Evolutionary conservation across 1,140 invertebrate genomes (phyloP).

Genomic region (Tetramorium parvispinum): DNA sequence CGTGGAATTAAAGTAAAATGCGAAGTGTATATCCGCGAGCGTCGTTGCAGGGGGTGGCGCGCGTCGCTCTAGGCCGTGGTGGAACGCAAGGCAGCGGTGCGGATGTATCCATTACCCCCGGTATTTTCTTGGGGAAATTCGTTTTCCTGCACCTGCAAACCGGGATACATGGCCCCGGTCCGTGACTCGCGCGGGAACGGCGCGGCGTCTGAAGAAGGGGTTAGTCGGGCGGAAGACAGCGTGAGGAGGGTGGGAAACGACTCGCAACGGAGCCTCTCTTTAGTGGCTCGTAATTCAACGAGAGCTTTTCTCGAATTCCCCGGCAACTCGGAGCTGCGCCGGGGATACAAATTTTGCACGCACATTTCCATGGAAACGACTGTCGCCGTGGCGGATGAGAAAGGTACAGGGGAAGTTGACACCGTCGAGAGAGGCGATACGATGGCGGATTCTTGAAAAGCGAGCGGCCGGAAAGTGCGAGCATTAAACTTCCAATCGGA

Average conservation of each 20-base stretch:
- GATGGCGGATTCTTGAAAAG: slow-evolving; percentile 10
- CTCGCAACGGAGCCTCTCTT: slow-evolving; percentile 73
- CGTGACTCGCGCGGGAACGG: slow-evolving; percentile 26
- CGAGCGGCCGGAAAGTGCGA: background rate
- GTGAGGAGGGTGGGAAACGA: slow-evolving; percentile 54
- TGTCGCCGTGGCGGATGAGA: background rate
- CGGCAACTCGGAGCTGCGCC: background rate
- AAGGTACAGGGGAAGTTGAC: background rate
- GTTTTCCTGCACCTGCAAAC: slow-evolving; percentile 71
- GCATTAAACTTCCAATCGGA: background rate
- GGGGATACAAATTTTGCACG: slow-evolving; percentile 72
- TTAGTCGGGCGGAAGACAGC: slow-evolving; percentile 6
- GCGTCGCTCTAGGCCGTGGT: slow-evolving; percentile 1
- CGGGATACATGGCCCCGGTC: slow-evolving; percentile 61
- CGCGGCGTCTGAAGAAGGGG: background rate
- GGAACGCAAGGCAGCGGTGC: background rate
- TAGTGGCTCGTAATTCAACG: slow-evolving; percentile 77
- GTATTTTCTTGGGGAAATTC: slow-evolving; percentile 72
- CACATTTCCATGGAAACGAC: slow-evolving; percentile 69
- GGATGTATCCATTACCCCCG: slow-evolving; percentile 71
- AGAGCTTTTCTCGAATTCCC: slow-evolving; percentile 74
- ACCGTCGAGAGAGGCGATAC: background rate
- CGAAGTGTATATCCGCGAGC: slow-evolving; percentile 62
- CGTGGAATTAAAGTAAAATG: slow-evolving; percentile 70
- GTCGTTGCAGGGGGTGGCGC: slow-evolving; percentile 29